phyloP scores from a whole-genome alignment of 1,140 invertebrate genomes.

The Saccostrea echinata region DNA sequence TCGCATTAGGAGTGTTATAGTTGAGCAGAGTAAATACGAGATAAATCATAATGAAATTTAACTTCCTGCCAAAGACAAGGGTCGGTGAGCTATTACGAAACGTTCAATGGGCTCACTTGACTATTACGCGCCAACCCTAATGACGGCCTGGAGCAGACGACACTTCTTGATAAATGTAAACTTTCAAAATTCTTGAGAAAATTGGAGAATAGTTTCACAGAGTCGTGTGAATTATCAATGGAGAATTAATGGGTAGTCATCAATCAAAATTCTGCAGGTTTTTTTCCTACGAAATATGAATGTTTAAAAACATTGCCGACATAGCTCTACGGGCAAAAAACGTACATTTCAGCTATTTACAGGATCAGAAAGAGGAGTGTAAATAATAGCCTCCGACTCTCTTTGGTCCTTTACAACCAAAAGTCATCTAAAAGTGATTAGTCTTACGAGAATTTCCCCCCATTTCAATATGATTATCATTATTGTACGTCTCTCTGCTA shows the following conservation, averaged over 20 bases:
- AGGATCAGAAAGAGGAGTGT: constrained; percentile 12
- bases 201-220: constrained; percentile 12
- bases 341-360: constrained; percentile 11
- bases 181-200: constrained; percentile 37
- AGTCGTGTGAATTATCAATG: constrained; percentile 8
- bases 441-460: not conserved
- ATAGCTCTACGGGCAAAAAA: constrained; percentile 16
- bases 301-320: not conserved
- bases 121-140: constrained; percentile 32
- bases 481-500: not conserved
- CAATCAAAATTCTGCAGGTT: constrained; percentile 8
- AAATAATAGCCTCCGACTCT: not conserved
- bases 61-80: constrained; percentile 21
- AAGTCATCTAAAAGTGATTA: constrained; percentile 25
- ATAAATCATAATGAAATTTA: constrained; percentile 31
- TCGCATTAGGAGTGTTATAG: not conserved
- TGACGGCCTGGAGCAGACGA: constrained; percentile 27
- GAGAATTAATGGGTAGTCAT: constrained; percentile 18
- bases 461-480: constrained; percentile 33
- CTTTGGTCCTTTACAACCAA: not conserved
- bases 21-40: constrained; percentile 9
- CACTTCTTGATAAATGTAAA: constrained; percentile 24
- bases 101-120: constrained; percentile 30
- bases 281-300: not conserved
- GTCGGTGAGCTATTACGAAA: constrained; percentile 27